Evolutionary conservation across 2,113 vertebrate species (phyloP).

Genomic region (Pollachius pollachius): DNA sequence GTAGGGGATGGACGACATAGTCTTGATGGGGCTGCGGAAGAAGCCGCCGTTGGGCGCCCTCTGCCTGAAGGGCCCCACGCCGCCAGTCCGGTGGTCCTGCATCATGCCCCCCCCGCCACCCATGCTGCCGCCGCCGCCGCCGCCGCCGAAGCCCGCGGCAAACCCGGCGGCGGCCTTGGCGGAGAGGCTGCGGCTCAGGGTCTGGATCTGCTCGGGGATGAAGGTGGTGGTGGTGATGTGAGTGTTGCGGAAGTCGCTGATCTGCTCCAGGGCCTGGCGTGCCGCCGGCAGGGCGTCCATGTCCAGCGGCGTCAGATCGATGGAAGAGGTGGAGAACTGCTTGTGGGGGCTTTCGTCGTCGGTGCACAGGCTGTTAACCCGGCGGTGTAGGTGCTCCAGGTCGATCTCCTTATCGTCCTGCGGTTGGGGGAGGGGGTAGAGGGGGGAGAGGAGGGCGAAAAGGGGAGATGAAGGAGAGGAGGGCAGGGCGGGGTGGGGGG

Average conservation of each 20-base stretch:
- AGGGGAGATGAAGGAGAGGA: constrained; percentile 28
- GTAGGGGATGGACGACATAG: constrained; percentile 98
- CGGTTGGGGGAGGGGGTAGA: constrained; percentile 43
- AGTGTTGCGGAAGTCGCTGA: constrained; percentile 99
- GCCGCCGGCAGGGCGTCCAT: constrained; percentile 96
- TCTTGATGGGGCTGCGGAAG: constrained; percentile 98
- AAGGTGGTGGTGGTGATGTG: constrained; percentile 99
- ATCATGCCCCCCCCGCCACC: constrained; percentile 73
- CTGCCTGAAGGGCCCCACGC: constrained; percentile 88
- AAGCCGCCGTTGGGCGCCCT: constrained; percentile 97
- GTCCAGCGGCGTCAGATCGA: constrained; percentile 97
- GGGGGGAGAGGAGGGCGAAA: neutral
- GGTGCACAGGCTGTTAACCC: constrained; percentile 99
- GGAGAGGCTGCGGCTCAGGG: constrained; percentile 96
- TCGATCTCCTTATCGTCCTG: constrained; percentile 99
- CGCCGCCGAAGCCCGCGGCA: constrained; percentile 82
- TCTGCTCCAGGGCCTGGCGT: constrained; percentile 97
- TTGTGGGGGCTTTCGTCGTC: constrained; percentile 99
- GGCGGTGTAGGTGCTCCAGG: constrained; percentile 97
- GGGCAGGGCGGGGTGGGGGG: constrained; percentile 5
- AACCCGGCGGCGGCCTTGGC: constrained; percentile 97
- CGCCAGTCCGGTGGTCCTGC: constrained; percentile 93
- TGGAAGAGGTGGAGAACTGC: constrained; percentile 99
- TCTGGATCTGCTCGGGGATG: constrained; percentile 99
- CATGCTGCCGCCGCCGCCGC: constrained; percentile 36